These are phyloP conservation scores for Muntiacus reevesi DNA, from an alignment of 2,113 vertebrate genomes.

Conservation along the genomic window DNA sequence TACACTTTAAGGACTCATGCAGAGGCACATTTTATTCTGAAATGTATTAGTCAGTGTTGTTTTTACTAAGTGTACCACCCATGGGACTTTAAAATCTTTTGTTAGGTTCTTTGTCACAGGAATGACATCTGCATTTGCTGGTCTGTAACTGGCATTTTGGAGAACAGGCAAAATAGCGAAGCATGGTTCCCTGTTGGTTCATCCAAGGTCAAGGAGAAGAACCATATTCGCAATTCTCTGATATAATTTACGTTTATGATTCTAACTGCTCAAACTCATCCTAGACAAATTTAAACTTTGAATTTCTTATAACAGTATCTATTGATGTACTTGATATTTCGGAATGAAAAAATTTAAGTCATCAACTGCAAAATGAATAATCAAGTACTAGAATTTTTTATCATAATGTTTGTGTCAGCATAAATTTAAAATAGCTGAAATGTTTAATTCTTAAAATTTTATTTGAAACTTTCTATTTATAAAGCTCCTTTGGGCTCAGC, in stretches of 20 bases:
- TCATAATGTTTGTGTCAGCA: background rate
- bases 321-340: background rate
- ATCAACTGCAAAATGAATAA: background rate
- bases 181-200: background rate
- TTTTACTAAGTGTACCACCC: background rate
- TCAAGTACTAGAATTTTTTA: background rate
- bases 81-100: background rate
- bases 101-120: background rate
- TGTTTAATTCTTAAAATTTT: conserved; percentile 3
- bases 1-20: background rate
- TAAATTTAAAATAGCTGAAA: background rate
- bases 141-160: background rate
- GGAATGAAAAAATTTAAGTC: background rate
- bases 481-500: background rate
- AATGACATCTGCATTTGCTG: conserved; percentile 10
- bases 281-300: background rate
- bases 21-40: background rate
- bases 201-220: conserved; percentile 22
- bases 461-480: background rate
- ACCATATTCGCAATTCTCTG: background rate
- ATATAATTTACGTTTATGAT: background rate
- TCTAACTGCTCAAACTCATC: background rate
- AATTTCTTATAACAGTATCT: background rate
- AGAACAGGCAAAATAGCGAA: background rate
- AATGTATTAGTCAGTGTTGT: background rate